Conservation (phyloP, 2,797 vertebrate genomes). For the Arrhamphus sclerolepis region DNA sequence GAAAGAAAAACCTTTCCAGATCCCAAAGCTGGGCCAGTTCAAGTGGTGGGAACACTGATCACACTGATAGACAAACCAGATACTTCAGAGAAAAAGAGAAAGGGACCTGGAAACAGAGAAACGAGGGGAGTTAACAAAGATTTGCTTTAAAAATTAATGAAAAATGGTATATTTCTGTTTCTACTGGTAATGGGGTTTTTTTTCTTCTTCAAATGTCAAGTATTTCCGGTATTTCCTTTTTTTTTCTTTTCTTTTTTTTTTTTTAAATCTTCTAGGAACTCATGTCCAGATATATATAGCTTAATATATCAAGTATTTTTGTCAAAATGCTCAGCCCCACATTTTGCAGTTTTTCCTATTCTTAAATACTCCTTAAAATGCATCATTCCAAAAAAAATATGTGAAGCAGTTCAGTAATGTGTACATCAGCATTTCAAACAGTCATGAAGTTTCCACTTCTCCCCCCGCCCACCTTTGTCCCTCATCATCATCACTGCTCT, state of each 20-base stretch:
- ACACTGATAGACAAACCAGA: constrained; percentile 77
- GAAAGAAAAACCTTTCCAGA: constrained; percentile 42
- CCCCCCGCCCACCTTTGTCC: constrained; percentile 33
- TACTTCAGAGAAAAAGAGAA: constrained; percentile 38
- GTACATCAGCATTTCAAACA: constrained; percentile 61
- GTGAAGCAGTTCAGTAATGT: constrained; percentile 67
- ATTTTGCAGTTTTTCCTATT: constrained; percentile 3
- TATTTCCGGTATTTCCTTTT: background rate
- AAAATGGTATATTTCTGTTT: constrained; percentile 16
- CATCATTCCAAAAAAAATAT: constrained; percentile 48
- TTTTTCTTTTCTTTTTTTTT: background rate
- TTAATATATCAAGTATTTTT: background rate
- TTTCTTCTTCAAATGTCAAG: constrained; percentile 22
- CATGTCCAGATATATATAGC: background rate
- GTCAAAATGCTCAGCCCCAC: background rate
- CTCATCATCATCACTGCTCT: constrained; percentile 36
- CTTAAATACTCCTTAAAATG: constrained; percentile 17
- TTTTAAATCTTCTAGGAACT: too few species aligned
- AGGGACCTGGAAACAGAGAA: constrained; percentile 24
- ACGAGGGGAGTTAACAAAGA: background rate
- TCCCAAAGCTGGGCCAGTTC: constrained; percentile 29
- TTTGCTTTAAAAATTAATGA: background rate
- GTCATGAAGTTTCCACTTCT: constrained; percentile 71
- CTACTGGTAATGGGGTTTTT: background rate
- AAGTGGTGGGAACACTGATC: constrained; percentile 61